Conservation (phyloP, 2,797 vertebrate genomes). For the Anomalospiza imberbis region DNA sequence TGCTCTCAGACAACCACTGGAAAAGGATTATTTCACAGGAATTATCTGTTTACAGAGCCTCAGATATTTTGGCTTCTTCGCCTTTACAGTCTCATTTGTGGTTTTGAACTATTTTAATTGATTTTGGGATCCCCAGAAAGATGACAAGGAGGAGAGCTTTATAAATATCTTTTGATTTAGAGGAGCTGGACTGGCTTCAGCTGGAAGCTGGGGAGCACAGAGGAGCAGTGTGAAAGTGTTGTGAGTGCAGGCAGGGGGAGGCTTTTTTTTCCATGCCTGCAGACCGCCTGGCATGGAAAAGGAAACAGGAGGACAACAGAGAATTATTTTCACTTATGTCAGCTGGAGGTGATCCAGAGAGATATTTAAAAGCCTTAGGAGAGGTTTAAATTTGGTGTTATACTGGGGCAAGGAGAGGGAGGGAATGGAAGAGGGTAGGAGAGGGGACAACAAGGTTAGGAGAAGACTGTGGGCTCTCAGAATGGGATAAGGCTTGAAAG, state of each 20-base stretch:
- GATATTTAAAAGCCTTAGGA: background rate
- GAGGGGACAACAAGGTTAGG: background rate
- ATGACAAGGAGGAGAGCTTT: background rate
- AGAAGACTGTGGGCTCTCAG: background rate
- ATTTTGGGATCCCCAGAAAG: background rate
- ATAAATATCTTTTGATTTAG: background rate
- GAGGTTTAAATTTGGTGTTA: background rate
- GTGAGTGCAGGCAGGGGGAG: background rate
- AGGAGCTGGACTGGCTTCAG: background rate
- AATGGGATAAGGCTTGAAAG: background rate
- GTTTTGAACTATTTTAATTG: constrained; percentile 2
- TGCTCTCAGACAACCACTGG: background rate
- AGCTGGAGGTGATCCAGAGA: background rate
- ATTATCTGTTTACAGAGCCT: background rate
- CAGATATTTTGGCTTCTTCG: background rate
- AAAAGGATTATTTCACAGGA: background rate
- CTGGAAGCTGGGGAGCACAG: background rate
- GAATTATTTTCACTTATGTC: background rate
- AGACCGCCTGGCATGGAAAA: background rate
- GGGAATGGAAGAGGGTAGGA: background rate
- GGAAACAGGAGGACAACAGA: background rate
- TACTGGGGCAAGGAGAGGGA: too few species aligned
- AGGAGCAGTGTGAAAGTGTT: background rate
- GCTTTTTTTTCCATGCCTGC: background rate
- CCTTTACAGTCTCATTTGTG: background rate